Evolutionary conservation across 2,797 vertebrate species (phyloP), one percentile per base, ranked within the genome.

Genomic region (Sebastolobus alascanus): DNA sequence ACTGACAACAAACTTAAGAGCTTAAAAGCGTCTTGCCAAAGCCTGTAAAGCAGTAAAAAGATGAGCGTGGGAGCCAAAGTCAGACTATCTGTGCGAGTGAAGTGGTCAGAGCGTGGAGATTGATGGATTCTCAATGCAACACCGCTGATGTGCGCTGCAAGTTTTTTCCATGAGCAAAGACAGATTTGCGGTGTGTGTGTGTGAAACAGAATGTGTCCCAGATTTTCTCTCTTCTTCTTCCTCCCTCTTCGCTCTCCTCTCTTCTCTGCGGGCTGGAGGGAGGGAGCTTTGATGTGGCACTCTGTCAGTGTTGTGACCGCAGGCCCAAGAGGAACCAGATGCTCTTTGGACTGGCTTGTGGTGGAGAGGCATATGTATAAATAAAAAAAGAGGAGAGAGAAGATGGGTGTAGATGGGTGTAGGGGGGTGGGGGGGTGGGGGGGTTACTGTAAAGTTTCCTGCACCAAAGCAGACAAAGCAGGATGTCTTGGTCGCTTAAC

Each of bases 241-340:
- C 82, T 84, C 83, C 81, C 78, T 89, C 86, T 81, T 71, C 25
- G 37, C 84, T 80, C 82, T 78, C 83, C 73, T 87, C 85, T 84
- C 75, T 81, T 77, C 87, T 91, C 85, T 90, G 91, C 29, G 86
- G 90, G 82, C 84, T 93, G 87, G 83, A 90, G 86, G 76, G 85
- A 90, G 61, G 76, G 9, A 56, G 83, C 94, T 93, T 96, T 96
- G 94, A 96, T 96, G 93, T 95, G 93, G 95, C 89, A 75, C 78
- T 93, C 85, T 85, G 77, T 77, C 87, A 92, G 92, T 94, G 92
- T 91, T 94, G 22, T 92, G 95, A 95, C 92, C 93, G 84, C 93
- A 94, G 87, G 86, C 84, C 74, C 85, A 92, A 95, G 90, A 94
- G 89, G 92, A 95, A 94, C 87, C 90, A 95, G 93, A 94, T 94